phyloP scores from a whole-genome alignment of 2,888 invertebrate species.

The Leucoptera coffeella region DNA sequence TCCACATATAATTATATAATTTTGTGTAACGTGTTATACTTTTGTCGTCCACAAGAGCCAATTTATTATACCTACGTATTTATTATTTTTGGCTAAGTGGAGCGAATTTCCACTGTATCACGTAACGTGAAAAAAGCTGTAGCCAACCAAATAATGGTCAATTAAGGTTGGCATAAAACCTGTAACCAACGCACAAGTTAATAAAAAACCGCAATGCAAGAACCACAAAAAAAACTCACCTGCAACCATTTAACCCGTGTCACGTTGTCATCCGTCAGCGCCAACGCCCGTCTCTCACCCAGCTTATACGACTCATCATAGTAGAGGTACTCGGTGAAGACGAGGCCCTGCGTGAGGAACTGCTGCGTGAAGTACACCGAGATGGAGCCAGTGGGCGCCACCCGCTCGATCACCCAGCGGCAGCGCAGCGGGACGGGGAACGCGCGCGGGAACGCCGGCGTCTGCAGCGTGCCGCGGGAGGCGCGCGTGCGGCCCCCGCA shows the following conservation, averaged over 20 bases:
- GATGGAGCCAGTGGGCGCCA: slow-evolving; percentile 70
- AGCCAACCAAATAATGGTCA: too few relatives aligned
- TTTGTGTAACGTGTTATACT: too few relatives aligned
- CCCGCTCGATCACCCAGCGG: slow-evolving; percentile 78
- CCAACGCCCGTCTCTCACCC: slow-evolving; percentile 60
- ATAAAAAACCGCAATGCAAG: too few relatives aligned
- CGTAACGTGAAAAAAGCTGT: too few relatives aligned
- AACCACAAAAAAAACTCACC: slow-evolving; percentile 15
- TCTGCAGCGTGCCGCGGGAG: slow-evolving; percentile 66
- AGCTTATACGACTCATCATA: slow-evolving; percentile 64
- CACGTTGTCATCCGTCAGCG: slow-evolving; percentile 68
- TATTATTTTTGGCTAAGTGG: too few relatives aligned
- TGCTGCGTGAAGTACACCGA: slow-evolving; percentile 84
- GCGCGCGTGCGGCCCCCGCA: slow-evolving; percentile 65
- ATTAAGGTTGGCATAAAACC: too few relatives aligned
- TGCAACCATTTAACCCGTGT: slow-evolving; percentile 58
- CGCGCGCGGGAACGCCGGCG: slow-evolving; percentile 77
- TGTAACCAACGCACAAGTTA: too few relatives aligned
- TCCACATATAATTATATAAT: too few relatives aligned
- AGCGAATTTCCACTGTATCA: too few relatives aligned
- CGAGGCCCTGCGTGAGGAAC: slow-evolving; percentile 73
- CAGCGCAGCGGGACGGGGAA: slow-evolving; percentile 80
- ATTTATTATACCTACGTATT: too few relatives aligned
- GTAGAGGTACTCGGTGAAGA: slow-evolving; percentile 70
- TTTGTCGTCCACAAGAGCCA: too few relatives aligned